Evolutionary conservation across 2,888 invertebrate species (phyloP), one percentile per base, ranked within the genome.

Genomic region (Amblyteles armatorius): DNA sequence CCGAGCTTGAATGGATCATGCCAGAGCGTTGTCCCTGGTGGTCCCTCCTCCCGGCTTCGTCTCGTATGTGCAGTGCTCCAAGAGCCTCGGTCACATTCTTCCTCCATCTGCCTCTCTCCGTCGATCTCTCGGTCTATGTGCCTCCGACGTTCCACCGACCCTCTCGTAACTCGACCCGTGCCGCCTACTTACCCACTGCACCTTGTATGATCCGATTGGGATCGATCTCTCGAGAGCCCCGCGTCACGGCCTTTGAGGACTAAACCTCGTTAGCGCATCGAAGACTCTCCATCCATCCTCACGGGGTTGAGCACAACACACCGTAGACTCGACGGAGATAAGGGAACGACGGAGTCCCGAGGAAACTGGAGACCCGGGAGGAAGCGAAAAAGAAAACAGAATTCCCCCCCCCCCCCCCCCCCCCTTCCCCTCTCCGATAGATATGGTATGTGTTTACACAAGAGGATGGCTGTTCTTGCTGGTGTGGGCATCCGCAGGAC

Each of bases 171-270:
- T 77, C 73, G 50, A 81, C 67, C 78, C 83, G 84, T 85, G 82
- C 85, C 79, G 82, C 82, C 82, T 85, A 82, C 79, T 85, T 85
- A 81, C 72, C 81, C 74, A 74, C 86, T 83, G 86, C 86, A 85
- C 87, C 88, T 89, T 86, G 85, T 85, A 86, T 89, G 88, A 90
- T 90, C 88, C 89, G 87, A 90, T 90, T 90, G 89, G 87, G 85
- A 89, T 90, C 88, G 88, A 90, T 89, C 80, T 86, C 71, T 84
- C 36, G 87, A 86, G 86, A 85, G 85, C 79, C 57, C 65, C 80
- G 68, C 82, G 76, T 71, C 83, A 76, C 79, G 82, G 82, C 83
- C 87, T 87, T 87, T 87, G 87, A 87, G 84, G 86, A 84, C 82
- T 84, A 87, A 87, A 87, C 86, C 86, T 87, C 86, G 85, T 87